A percentile compares a stretch with the other conserved stretches of the same genome.
phyloP scores from a whole-genome alignment of 2,888 invertebrate genomes.

The Agapetus fuscipes region DNA sequence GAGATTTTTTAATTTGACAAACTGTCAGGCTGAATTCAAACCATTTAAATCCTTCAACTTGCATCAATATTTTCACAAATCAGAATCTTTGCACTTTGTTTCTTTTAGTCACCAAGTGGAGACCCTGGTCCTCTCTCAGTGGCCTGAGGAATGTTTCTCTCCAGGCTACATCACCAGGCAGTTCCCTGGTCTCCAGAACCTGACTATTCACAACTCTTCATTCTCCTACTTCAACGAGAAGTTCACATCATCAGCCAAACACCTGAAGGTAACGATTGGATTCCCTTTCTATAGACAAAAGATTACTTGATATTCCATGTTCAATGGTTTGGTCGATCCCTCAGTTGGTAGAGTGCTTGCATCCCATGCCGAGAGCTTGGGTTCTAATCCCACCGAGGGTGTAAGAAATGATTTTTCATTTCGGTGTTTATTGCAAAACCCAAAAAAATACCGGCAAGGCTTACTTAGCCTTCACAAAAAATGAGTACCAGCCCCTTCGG shows the following conservation, averaged over 20 bases:
- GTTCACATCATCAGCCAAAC: conserved; percentile 6
- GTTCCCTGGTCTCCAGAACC: conserved; percentile 10
- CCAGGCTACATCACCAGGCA: conserved; percentile 2
- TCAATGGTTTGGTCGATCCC: too few relatives aligned
- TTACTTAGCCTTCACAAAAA: too few relatives aligned
- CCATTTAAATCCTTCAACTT: not conserved
- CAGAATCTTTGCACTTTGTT: not conserved
- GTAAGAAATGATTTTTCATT: too few relatives aligned
- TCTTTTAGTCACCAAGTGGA: conserved; percentile 9
- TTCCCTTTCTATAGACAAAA: not conserved
- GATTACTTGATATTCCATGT: too few relatives aligned
- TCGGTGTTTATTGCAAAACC: too few relatives aligned
- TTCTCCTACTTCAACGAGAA: conserved; percentile 9
- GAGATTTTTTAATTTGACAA: too few relatives aligned
- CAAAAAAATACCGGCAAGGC: too few relatives aligned
- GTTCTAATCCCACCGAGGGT: too few relatives aligned
- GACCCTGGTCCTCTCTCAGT: conserved; percentile 6
- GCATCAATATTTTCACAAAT: not conserved
- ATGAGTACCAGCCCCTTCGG: too few relatives aligned
- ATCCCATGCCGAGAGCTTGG: too few relatives aligned
- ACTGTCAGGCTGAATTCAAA: too few relatives aligned
- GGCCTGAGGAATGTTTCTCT: conserved; percentile 15
- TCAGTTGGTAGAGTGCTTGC: too few relatives aligned
- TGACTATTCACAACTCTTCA: conserved; percentile 11
- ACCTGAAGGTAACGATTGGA: conserved; percentile 8